Percentiles rank a stretch among this genome's conserved stretches.
Conservation (phyloP, 2,797 vertebrate genomes). For the Galagoides demidoff region DNA sequence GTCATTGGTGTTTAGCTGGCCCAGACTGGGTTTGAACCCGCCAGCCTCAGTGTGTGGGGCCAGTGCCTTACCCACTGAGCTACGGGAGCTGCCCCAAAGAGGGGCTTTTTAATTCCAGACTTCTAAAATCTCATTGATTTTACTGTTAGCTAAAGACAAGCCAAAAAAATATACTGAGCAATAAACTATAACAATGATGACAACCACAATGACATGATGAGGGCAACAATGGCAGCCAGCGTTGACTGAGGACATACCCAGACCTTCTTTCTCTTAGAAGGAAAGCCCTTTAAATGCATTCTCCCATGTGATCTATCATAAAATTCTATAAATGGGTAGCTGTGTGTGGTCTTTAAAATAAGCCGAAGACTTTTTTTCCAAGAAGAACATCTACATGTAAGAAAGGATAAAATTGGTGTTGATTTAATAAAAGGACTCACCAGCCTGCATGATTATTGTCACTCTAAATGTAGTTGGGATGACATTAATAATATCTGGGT, state of each 20-base stretch:
- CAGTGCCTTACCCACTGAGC: too few relatives aligned
- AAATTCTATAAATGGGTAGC: neutral
- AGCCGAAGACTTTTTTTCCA: neutral
- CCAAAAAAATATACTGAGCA: neutral
- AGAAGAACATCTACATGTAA: neutral
- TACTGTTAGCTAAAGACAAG: neutral
- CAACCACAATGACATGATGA: too few relatives aligned
- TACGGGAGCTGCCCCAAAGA: neutral
- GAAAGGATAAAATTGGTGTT: constrained; percentile 16
- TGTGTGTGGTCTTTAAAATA: constrained; percentile 40
- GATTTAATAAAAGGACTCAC: neutral
- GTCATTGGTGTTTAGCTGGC: too few relatives aligned
- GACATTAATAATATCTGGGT: neutral
- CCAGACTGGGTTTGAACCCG: too few relatives aligned
- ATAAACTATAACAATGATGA: neutral
- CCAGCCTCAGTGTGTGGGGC: too few relatives aligned
- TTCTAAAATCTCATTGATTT: neutral
- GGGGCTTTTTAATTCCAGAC: neutral
- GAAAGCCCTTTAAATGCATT: neutral
- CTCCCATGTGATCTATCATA: neutral
- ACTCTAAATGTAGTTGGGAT: constrained; percentile 7
- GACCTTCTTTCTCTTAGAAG: neutral
- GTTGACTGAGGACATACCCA: neutral
- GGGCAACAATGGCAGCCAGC: neutral
- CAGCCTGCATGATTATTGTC: neutral